phyloP scores from a whole-genome alignment of 1,140 invertebrate species.

The Panulirus ornatus region DNA sequence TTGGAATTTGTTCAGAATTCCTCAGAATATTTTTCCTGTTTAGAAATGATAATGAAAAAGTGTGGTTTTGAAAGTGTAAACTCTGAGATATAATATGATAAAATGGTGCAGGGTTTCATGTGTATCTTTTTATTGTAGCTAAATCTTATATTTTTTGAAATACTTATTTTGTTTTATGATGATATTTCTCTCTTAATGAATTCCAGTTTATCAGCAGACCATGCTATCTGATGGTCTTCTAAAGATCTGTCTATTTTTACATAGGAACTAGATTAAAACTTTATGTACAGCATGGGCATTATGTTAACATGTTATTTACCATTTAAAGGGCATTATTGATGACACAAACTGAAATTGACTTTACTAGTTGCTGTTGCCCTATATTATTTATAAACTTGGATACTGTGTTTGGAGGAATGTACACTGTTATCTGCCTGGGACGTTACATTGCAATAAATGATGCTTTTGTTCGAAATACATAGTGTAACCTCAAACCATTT shows the following conservation, averaged over 20 bases:
- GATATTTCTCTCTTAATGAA: background rate
- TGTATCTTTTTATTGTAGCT: background rate
- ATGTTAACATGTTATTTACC: background rate
- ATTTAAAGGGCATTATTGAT: background rate
- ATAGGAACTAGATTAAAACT: background rate
- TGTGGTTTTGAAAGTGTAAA: background rate
- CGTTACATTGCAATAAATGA: too few species aligned
- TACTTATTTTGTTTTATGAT: background rate
- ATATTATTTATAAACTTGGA: background rate
- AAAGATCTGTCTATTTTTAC: constrained; percentile 1
- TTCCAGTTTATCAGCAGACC: background rate
- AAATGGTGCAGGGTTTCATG: background rate
- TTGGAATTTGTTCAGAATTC: background rate
- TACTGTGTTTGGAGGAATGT: background rate
- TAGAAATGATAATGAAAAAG: background rate
- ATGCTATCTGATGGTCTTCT: background rate
- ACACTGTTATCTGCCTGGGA: too few species aligned
- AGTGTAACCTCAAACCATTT: too few species aligned
- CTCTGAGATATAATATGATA: background rate
- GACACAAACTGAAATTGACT: background rate
- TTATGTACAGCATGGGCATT: background rate
- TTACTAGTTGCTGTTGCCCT: background rate
- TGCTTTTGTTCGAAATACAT: too few species aligned
- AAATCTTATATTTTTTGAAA: background rate
- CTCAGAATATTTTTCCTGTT: background rate